Conservation (phyloP, 2,797 vertebrate genomes). For the Crenuchus spilurus region DNA sequence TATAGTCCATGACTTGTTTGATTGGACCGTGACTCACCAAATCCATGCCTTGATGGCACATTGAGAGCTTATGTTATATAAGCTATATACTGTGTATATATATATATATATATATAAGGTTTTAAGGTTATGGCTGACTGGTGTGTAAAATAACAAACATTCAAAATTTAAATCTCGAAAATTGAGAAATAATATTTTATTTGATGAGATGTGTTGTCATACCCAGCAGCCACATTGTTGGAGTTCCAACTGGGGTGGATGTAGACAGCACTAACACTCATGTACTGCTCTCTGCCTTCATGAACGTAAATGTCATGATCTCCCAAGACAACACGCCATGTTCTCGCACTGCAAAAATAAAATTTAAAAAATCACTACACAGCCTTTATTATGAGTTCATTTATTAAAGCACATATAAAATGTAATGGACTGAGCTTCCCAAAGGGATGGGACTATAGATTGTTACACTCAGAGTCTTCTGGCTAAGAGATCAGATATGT, state of each 20-base stretch:
- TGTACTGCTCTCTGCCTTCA: constrained; percentile 81
- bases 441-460: no score
- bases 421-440: no score
- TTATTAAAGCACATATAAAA: not conserved
- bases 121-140: no score
- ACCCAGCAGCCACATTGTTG: constrained; percentile 79
- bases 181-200: not conserved
- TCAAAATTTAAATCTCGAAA: no score
- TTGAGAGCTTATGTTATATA: no score
- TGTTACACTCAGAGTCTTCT: not conserved
- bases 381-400: not conserved
- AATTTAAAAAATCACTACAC: not conserved
- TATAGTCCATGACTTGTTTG: no score
- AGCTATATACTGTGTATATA: no score
- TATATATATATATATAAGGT: no score
- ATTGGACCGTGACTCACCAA: no score
- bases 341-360: constrained; percentile 59
- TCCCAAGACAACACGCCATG: constrained; percentile 84
- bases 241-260: constrained; percentile 81
- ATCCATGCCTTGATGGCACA: no score
- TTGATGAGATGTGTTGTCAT: constrained; percentile 36
- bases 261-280: constrained; percentile 76
- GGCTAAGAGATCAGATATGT: not conserved
- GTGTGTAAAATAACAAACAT: no score
- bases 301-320: constrained; percentile 81